These are phyloP conservation scores for Amyelois transitella DNA, from an alignment of 1,140 invertebrate genomes.

Conservation along the genomic window DNA sequence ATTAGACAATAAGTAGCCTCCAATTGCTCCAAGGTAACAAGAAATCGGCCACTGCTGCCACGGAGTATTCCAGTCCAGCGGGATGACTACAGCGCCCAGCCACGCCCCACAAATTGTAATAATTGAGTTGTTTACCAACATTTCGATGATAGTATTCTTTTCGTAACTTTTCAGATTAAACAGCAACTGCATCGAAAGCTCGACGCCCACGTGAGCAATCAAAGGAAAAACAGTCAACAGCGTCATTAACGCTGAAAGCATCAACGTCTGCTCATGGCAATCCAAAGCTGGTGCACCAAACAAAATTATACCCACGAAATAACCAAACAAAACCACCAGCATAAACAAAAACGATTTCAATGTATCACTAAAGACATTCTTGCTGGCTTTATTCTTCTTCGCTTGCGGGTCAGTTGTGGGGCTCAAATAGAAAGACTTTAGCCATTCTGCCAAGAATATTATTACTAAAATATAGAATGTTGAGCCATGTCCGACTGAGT, in stretches of 20 bases:
- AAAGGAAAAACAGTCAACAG: slow-evolving; percentile 80
- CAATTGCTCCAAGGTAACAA: slow-evolving; percentile 80
- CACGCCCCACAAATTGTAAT: slow-evolving; percentile 87
- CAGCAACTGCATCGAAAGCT: slow-evolving; percentile 73
- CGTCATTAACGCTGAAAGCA: slow-evolving; percentile 80
- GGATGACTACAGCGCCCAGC: slow-evolving; percentile 90
- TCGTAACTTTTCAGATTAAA: slow-evolving; percentile 68
- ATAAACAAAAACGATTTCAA: slow-evolving; percentile 46
- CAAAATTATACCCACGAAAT: slow-evolving; percentile 79
- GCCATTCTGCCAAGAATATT: slow-evolving; percentile 54
- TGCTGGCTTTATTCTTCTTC: slow-evolving; percentile 41
- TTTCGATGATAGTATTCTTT: slow-evolving; percentile 73
- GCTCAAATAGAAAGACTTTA: slow-evolving; percentile 59
- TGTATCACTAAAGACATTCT: slow-evolving; percentile 44
- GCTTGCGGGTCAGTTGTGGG: slow-evolving; percentile 37
- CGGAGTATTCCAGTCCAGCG: slow-evolving; percentile 93
- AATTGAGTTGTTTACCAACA: slow-evolving; percentile 76
- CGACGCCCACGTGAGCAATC: slow-evolving; percentile 77
- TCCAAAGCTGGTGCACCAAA: slow-evolving; percentile 83
- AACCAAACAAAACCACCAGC: slow-evolving; percentile 61
- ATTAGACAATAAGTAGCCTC: slow-evolving; percentile 77
- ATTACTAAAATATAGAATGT: slow-evolving; percentile 56
- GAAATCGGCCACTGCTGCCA: slow-evolving; percentile 92
- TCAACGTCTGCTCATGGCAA: slow-evolving; percentile 81
- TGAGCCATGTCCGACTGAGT: slow-evolving; percentile 61